Evolutionary conservation across 2,113 vertebrate species (phyloP), one percentile per base, ranked within the genome.

Genomic region (Dasypus novemcinctus): DNA sequence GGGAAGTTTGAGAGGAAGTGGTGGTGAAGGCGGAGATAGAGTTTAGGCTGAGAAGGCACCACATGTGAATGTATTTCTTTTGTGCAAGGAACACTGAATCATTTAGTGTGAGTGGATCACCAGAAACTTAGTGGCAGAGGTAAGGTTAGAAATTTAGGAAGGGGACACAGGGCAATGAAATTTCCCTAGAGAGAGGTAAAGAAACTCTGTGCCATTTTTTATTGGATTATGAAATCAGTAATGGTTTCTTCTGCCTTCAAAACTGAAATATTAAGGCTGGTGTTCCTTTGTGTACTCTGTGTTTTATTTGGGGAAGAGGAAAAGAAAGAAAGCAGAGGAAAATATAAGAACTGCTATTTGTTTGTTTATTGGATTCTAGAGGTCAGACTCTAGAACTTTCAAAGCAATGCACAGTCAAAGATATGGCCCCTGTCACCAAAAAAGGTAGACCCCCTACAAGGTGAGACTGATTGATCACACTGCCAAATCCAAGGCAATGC

Each of bases 381-480:
- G 89, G 75, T 81, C 84, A 66, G 23, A 52, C 14, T 71, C 7
- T 68, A 54, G 87, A 75, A 27, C 38, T 43, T 97, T 89, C 76
- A 68, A 94, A 89, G 75, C 23, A 72, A 18, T 25, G 87, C 33
- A n/a, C 75, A n/a, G 87, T 20, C 63, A 76, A 75, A 93, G 68
- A 54, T 94, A 95, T 46, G 46, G 31, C 54, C 71, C 38, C 72
- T 87, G 72, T 90, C 92, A 88, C 38, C 46, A 93, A 72, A 57
- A 52, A 92, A 69, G 46, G 36, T 46, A 88, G 59, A 27, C 33
- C 43, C 54, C 85, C 78, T 43, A 17, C 49, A 95, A 97, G 88
- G 43, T 93, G 91, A 97, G 52, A 61, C 74, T 90, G 94, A 98
- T 83, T 96, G 95, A 96, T 79, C 76, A 43, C 78, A 76, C 87